A percentile compares a stretch with the other conserved stretches of the same genome.
phyloP scores from a whole-genome alignment of 2,888 invertebrate genomes.

The Pocota personata region DNA sequence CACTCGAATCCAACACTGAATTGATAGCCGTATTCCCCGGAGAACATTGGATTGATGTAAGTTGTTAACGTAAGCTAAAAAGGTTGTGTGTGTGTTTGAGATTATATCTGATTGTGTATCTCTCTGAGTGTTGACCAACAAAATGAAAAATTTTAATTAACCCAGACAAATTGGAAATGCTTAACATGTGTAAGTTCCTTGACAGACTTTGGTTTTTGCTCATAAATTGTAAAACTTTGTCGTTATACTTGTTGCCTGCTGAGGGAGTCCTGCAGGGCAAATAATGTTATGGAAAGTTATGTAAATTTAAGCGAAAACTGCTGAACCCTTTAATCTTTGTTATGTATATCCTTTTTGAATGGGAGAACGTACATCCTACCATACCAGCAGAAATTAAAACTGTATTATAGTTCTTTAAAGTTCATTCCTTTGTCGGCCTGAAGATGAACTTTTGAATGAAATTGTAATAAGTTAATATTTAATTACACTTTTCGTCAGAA shows the following conservation, averaged over 20 bases:
- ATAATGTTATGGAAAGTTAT: conserved; percentile 25
- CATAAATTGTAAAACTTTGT: conserved; percentile 58
- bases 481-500: neutral
- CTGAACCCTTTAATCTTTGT: conserved; percentile 16
- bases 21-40: conserved; percentile 91
- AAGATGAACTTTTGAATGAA: conserved; percentile 8
- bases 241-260: conserved; percentile 19
- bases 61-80: conserved; percentile 66
- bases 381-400: neutral
- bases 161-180: neutral
- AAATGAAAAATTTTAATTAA: conserved; percentile 24
- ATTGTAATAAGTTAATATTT: conserved; percentile 17
- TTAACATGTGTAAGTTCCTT: neutral
- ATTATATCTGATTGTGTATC: neutral
- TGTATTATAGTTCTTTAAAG: neutral
- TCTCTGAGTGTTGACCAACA: neutral
- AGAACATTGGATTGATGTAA: conserved; percentile 88
- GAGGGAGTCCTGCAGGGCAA: neutral
- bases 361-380: neutral
- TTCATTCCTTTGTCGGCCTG: neutral
- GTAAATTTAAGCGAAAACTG: conserved; percentile 16
- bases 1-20: conserved; percentile 93
- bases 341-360: conserved; percentile 6
- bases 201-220: neutral
- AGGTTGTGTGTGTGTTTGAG: neutral